Base-by-base conservation (phyloP, 2,888 invertebrate species). In the Petrophora chlorosata region DNA sequence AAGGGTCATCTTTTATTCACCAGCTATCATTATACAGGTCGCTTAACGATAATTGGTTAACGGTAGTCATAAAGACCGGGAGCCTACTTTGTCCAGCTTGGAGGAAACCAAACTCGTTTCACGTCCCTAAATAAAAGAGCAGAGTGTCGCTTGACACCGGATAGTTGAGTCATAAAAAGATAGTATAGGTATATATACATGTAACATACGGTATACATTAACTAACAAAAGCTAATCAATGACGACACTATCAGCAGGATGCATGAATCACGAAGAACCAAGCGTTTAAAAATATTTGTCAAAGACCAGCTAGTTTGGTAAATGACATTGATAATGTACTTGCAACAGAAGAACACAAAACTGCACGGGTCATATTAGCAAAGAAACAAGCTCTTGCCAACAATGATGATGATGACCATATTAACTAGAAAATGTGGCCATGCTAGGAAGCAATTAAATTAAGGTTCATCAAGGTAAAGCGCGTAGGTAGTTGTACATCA, bases 141-240 rank as follows among this genome's bases (percentile, higher is more conserved):
- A 56, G 59, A 61, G 65, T 34, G 40, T 38, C 28, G 36, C 29
- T 39, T 28, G 7, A 44, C 61, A 65, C 71, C 73, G 76, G 76
- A 76, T 73, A 69, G 64, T 59, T 81, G 81, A 82, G 53, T 82
- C 83, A 82, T 65, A 54, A 51, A 53, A 32, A 51, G 57, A 57
- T 59, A 53, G 46, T 47, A 47, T 22, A 22, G 10, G 7, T 23
- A n/a, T n/a, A 48, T 47, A 47, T 22, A 22, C 25, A n/a, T 23
- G 7, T n/a, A n/a, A 3, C 57, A 61, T 9, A 23, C 61, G 63
- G 22, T n/a, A n/a, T n/a, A 47, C 49, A 57, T 61, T 65, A 63
- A 68, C 63, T 71, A 65, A 65, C 64, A 60, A 70, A 43, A 70
- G 58, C 61, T 67, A 73, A 81, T 79, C 73, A 76, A 77, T 76